Evolutionary conservation across 2,888 invertebrate species (phyloP).

Genomic region (Euplexia lucipara): DNA sequence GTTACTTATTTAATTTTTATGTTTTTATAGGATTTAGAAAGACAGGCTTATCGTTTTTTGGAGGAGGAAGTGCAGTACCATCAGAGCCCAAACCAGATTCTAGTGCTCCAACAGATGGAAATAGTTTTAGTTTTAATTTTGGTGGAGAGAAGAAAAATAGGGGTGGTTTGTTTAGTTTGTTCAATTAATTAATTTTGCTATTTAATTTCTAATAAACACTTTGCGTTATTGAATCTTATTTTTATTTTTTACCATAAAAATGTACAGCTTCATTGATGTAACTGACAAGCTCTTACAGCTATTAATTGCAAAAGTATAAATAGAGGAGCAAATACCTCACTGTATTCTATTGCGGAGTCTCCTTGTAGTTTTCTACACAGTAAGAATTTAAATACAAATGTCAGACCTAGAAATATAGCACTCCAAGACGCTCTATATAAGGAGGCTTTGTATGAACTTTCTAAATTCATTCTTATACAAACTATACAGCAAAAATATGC

Average conservation of each 20-base stretch:
- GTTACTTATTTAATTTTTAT: no score
- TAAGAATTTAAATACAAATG: conserved; percentile 97
- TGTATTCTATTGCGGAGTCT: conserved; percentile 95
- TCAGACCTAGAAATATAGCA: conserved; percentile 94
- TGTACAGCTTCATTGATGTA: conserved; percentile 89
- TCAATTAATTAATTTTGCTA: conserved; percentile 62
- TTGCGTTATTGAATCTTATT: conserved; percentile 21
- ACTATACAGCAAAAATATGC: conserved; percentile 99
- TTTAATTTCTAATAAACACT: conserved; percentile 46
- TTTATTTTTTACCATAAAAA: conserved; percentile 53
- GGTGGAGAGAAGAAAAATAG: conserved; percentile 80
- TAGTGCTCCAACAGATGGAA: conserved; percentile 66
- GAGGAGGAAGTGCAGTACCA: conserved; percentile 68
- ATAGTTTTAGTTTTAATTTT: conserved; percentile 83
- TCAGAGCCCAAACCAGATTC: conserved; percentile 71
- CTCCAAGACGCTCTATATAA: conserved; percentile 96
- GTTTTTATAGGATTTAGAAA: conserved; percentile 78
- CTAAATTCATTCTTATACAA: conserved; percentile 97
- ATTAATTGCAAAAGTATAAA: conserved; percentile 97
- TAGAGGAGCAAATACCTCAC: conserved; percentile 97
- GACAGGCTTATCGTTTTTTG: conserved; percentile 82
- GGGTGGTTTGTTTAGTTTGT: conserved; percentile 84
- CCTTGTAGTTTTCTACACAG: conserved; percentile 96
- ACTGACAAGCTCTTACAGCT: conserved; percentile 97
- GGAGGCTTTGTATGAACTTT: conserved; percentile 95